phyloP scores from a whole-genome alignment of 2,797 vertebrate genomes.

The Scolopax bukidnonensis region DNA sequence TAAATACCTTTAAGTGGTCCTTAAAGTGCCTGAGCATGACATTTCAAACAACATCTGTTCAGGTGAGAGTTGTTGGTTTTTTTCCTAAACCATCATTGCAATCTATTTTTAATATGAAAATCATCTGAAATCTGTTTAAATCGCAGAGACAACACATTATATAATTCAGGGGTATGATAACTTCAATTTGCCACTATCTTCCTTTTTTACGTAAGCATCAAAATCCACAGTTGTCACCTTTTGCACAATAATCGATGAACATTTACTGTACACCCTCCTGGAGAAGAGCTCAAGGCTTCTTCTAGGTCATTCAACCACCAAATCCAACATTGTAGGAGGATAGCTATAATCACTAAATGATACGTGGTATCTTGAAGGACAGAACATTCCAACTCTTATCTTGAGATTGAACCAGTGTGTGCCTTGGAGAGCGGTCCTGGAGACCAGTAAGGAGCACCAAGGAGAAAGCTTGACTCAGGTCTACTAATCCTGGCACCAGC shows the following conservation, averaged over 20 bases:
- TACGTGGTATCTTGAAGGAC: not conserved
- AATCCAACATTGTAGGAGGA: not conserved
- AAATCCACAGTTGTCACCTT: not conserved
- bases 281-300: not conserved
- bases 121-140: not conserved
- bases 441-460: not conserved
- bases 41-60: not conserved
- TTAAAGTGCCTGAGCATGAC: not conserved
- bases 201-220: not conserved
- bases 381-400: not conserved
- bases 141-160: not conserved
- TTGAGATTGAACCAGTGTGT: not conserved
- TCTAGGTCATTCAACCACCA: not conserved
- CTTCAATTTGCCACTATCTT: not conserved
- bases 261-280: not conserved
- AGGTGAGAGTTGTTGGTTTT: not conserved
- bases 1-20: not conserved
- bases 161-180: not conserved
- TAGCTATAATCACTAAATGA: not conserved
- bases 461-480: accelerated
- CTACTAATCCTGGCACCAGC: not conserved
- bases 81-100: not conserved
- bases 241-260: not conserved
- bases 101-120: not conserved
- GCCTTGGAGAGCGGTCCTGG: not conserved